A percentile compares a stretch with the other conserved stretches of the same genome.
Evolutionary conservation across 1,140 invertebrate species (phyloP).

Genomic region (Conopomorpha cramerella): DNA sequence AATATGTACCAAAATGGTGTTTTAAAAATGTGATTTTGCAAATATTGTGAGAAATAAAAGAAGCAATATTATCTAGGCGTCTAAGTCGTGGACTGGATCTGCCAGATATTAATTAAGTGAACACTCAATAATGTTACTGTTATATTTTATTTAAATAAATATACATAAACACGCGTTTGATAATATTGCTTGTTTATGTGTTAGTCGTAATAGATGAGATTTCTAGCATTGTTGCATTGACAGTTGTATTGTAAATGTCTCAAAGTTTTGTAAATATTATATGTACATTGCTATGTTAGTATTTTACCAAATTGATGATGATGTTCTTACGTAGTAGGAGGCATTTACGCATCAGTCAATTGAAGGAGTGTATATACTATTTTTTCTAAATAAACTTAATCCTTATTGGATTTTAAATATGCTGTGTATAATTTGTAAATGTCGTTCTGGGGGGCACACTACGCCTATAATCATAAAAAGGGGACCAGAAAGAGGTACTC

Average conservation of each 20-base stretch:
- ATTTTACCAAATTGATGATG: slow-evolving; percentile 41
- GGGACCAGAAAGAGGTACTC: too few species aligned
- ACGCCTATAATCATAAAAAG: too few species aligned
- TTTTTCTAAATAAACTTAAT: slow-evolving; percentile 57
- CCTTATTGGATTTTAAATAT: slow-evolving; percentile 49
- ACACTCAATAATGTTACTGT: too few species aligned
- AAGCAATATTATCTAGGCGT: slow-evolving; percentile 18
- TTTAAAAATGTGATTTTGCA: slow-evolving; percentile 5
- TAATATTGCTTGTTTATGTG: too few species aligned
- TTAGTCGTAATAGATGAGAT: too few species aligned
- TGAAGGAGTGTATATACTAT: slow-evolving; percentile 55
- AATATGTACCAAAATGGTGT: too few species aligned
- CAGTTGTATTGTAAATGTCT: slow-evolving; percentile 23
- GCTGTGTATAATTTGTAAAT: slow-evolving; percentile 31
- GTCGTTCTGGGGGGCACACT: too few species aligned
- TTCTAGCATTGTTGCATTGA: too few species aligned
- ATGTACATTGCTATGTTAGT: slow-evolving; percentile 37
- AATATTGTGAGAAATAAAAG: slow-evolving; percentile 10
- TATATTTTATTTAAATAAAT: too few species aligned
- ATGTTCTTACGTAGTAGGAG: slow-evolving; percentile 27
- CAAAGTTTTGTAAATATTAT: slow-evolving; percentile 38
- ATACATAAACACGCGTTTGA: too few species aligned
- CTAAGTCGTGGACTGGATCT: too few species aligned
- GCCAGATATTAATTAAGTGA: too few species aligned
- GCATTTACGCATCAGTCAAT: slow-evolving; percentile 38